Evolutionary conservation across 2,797 vertebrate species (phyloP), one percentile per base, ranked within the genome.

Genomic region (Siniperca undulata): DNA sequence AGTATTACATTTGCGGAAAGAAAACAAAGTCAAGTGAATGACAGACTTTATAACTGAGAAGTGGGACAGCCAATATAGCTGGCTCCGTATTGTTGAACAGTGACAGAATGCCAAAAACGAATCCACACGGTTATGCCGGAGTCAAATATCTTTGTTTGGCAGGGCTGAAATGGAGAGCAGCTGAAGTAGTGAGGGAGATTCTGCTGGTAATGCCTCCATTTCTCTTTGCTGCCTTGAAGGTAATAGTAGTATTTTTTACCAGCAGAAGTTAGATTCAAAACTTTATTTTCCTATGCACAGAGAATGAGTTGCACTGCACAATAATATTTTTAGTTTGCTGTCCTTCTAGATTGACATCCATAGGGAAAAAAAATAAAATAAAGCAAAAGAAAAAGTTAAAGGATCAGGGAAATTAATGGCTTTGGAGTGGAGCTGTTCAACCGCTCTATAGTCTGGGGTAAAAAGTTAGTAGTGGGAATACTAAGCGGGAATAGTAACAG

Each of bases 21-120:
- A 83, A 90, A 86, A 77, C 78, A 88, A 89, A 89, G 85, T 89
- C 67, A 80, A 77, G 71, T 55, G 64, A 86, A 83, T 81, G 82
- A 71, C 81, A 77, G 61, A 34, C 42, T 61, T 74, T 52, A 46
- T 78, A 72, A 88, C 36, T 70, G 48, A 68, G 70, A 70, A 70
- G 38, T 66, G 53, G 56, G 67, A 50, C 20, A 7, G 84, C 73
- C 50, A 22, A 30, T 77, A 46, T 34, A 68, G 65, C 46, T 62
- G 79, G 27, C 66, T 73, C 13, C 61, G 22, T 75, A 22, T 71
- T 69, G 69, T 62, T 50, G 64, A 73, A 77, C 34, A 58, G 69
- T 42, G 81, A 85, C 62, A 74, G 52, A 55, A 74, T 40, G 72
- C 72, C 77, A 81, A 76, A 79, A 75, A 74, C 53, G 34, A 60